Percentiles rank a stretch among this genome's conserved stretches.
phyloP scores from a whole-genome alignment of 1,140 invertebrate species.

The Bombus ignitus region DNA sequence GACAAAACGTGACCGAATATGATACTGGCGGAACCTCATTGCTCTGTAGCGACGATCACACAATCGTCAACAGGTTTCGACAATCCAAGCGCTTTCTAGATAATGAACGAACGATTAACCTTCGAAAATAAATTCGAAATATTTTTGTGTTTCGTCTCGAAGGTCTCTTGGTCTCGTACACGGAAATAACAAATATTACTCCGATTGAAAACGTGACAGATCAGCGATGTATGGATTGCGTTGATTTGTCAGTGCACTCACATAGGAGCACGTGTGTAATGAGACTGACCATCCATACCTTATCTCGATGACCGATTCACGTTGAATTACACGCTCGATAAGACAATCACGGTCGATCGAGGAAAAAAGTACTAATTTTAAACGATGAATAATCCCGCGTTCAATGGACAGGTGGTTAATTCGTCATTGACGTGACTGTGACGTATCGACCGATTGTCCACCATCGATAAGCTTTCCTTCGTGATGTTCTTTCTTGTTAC shows the following conservation, averaged over 20 bases:
- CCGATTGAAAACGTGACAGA: neutral
- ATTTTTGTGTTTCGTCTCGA: neutral
- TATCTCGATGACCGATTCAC: constrained; percentile 22
- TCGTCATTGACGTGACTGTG: constrained; percentile 26
- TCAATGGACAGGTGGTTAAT: constrained; percentile 13
- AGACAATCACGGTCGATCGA: neutral
- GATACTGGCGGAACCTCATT: neutral
- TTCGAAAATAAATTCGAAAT: neutral
- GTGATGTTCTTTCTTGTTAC: neutral
- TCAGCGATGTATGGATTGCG: neutral
- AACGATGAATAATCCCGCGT: constrained; percentile 11
- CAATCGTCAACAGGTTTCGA: neutral
- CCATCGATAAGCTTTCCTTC: neutral
- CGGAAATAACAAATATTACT: neutral
- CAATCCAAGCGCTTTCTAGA: neutral
- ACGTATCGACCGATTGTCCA: constrained; percentile 30
- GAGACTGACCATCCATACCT: neutral
- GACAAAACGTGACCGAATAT: constrained; percentile 24
- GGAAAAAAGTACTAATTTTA: constrained; percentile 47
- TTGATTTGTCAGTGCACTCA: too few species aligned
- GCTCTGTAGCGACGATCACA: neutral
- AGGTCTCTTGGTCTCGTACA: neutral
- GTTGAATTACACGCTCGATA: constrained; percentile 36
- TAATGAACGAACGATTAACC: neutral
- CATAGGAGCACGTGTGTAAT: neutral